Evolutionary conservation across 2,797 vertebrate species (phyloP).

Genomic region (Poeciliopsis infans): DNA sequence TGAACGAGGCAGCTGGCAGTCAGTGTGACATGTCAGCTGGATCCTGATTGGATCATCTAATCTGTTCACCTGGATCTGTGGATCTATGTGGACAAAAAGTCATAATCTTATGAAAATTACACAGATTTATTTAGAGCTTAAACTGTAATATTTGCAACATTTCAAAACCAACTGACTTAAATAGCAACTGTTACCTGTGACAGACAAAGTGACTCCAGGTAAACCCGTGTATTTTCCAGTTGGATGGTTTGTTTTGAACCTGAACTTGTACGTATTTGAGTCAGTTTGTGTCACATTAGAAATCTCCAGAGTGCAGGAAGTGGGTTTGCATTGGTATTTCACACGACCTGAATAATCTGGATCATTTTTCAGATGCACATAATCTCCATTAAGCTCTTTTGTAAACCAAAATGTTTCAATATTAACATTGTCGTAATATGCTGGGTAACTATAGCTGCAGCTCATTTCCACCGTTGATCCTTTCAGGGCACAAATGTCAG

Average conservation of each 20-base stretch:
- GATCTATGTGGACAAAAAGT: neutral
- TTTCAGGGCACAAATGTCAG: slow-evolving; percentile 1
- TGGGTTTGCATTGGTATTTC: neutral
- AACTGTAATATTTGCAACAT: neutral
- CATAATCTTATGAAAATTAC: neutral
- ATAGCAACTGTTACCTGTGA: slow-evolving; percentile 5
- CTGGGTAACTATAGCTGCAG: fast-evolving
- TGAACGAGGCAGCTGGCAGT: neutral
- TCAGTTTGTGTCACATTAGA: neutral
- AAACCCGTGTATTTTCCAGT: neutral
- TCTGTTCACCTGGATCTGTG: neutral
- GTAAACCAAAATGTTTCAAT: neutral
- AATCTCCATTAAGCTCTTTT: neutral
- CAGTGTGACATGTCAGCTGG: slow-evolving; percentile 25
- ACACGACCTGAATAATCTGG: neutral
- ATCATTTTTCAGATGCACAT: neutral
- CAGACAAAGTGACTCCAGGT: slow-evolving; percentile 9
- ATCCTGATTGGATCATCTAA: fast-evolving
- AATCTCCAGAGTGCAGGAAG: neutral
- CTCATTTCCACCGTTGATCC: neutral
- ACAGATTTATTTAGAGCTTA: neutral
- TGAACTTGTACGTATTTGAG: slow-evolving; percentile 1
- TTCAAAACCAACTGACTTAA: neutral
- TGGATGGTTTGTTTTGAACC: neutral
- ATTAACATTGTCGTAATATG: fast-evolving